Base-by-base conservation (phyloP, 2,113 vertebrate species). In the Syngnathus typhle region DNA sequence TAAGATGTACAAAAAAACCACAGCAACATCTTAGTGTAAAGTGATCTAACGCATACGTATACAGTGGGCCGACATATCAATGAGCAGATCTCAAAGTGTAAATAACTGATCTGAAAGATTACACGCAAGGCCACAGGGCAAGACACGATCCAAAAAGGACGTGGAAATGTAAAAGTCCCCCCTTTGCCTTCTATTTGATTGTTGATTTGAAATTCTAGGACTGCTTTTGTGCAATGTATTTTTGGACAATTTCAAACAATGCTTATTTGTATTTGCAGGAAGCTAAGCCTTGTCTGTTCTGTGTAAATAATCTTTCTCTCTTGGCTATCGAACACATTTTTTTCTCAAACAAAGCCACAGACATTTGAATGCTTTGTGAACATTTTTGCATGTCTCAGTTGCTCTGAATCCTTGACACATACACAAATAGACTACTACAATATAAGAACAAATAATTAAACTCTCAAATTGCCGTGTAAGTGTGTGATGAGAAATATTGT, bases 311-410 rank as follows among this genome's bases (percentile, higher is more conserved):
- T 62, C 19, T 64, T 75, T 65, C 39, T 59, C 67, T 74, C 36
- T 56, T 11, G 59, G 52, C 61, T 16, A 63, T 67, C 72, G 68
- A 83, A 39, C 76, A 81, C 67, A 84, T 81, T 52, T 82, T 32
- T 72, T n/a, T n/a, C n/a, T 12, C 60, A 76, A 59, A 65, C 77
- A 69, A 69, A 80, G 63, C 76, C 66, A 41, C 32, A 2, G 52
- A 67, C 19, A 90, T 92, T 92, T 92, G 86, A 89, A 90, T 92
- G 71, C 65, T 65, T 76, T 46, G 38, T 79, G 60, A 46, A 43
- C 41, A 38, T 32, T 36, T 90, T 92, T 91, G 91, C 88, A 88
- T 90, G 65, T 73, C 64, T 68, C 54, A 46, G 55, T 52, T 15
- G 11, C 44, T 51, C 52, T 54, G n/a, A 21, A 70, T 18, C 39